Base-by-base conservation (phyloP, 1,140 invertebrate species). In the Metaphire vulgaris region DNA sequence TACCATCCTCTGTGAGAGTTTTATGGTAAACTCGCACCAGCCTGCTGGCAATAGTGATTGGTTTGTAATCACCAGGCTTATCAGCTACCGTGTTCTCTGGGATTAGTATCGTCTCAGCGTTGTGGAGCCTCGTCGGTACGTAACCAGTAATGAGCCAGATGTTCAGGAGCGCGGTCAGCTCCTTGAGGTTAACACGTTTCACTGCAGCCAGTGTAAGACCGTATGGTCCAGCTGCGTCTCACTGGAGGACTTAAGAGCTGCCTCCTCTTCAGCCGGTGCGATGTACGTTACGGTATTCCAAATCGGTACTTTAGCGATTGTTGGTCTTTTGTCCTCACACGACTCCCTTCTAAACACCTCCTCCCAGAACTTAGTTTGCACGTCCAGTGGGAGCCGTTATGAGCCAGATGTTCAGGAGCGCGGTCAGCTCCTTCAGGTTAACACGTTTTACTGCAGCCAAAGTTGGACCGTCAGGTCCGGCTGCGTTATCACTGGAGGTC, bases 21-120 rank as follows among this genome's bases (percentile, higher is more conserved):
- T 70, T 70, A 56, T 73, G 72, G 34, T 41, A 73, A 0, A 64
- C 21, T 14, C 72, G 0, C 6, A 1, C 87, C 86, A 88, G 87
- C 83, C 88, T 87, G 85, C 86, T 87, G 88, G 86, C 86, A 81
- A 73, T n/a, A 0, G 72, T 26, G 1, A 73, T 73, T 1, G 72
- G 72, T 12, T 30, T 33, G 1, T 33, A 41, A 16, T 73, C 33
- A 0, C 16, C 41, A 16, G 72, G 72, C 6, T 6, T n/a, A 2
- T 21, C 16, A 70, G 16, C 28, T 2, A 21, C 26, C 0, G 0
- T 1, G 2, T n/a, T n/a, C 26, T 73, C 56, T 1, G 72, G 33
- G 2, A 56, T 33, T 2, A 73, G 28, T 0, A 21, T 33, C 28
- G 34, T 34, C 32, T n/a, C 1, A 0, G 32, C 72, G 1, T 34